These are phyloP conservation scores for Sogatella furcifera DNA, from an alignment of 1,140 invertebrate species.

Conservation along the genomic window DNA sequence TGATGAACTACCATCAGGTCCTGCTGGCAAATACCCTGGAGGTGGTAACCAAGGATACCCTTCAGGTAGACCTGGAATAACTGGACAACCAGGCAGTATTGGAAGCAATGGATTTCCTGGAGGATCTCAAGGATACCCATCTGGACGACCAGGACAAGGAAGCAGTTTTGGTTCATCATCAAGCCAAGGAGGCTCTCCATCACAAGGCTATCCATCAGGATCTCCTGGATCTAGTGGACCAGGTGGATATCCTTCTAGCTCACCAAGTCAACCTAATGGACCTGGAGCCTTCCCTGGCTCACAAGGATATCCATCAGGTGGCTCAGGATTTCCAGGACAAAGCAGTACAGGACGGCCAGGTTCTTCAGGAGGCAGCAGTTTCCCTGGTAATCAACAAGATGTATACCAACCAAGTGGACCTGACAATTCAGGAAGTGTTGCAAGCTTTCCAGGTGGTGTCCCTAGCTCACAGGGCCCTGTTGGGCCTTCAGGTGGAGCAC, in stretches of 20 bases:
- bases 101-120: slow-evolving; percentile 15
- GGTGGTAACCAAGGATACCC: slow-evolving; percentile 17
- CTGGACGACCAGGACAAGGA: slow-evolving; percentile 8
- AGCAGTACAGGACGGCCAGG: background rate
- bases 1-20: slow-evolving; percentile 5
- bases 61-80: slow-evolving; percentile 18
- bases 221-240: slow-evolving; percentile 14
- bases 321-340: background rate
- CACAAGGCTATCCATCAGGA: slow-evolving; percentile 12
- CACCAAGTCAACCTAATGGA: background rate
- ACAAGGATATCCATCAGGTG: background rate
- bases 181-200: slow-evolving; percentile 19
- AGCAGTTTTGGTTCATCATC: slow-evolving; percentile 5
- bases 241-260: slow-evolving; percentile 7
- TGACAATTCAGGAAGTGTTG: slow-evolving; percentile 9
- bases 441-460: slow-evolving; percentile 11
- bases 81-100: slow-evolving; percentile 17
- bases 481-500: slow-evolving; percentile 5
- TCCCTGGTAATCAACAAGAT: background rate
- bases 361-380: background rate
- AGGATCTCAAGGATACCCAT: slow-evolving; percentile 14
- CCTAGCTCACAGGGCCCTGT: slow-evolving; percentile 10
- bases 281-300: background rate
- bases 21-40: slow-evolving; percentile 17
- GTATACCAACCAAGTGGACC: slow-evolving; percentile 1